A percentile compares a stretch with the other conserved stretches of the same genome.
Evolutionary conservation across 2,888 invertebrate species (phyloP).

Genomic region (Drosophila subsilvestris): DNA sequence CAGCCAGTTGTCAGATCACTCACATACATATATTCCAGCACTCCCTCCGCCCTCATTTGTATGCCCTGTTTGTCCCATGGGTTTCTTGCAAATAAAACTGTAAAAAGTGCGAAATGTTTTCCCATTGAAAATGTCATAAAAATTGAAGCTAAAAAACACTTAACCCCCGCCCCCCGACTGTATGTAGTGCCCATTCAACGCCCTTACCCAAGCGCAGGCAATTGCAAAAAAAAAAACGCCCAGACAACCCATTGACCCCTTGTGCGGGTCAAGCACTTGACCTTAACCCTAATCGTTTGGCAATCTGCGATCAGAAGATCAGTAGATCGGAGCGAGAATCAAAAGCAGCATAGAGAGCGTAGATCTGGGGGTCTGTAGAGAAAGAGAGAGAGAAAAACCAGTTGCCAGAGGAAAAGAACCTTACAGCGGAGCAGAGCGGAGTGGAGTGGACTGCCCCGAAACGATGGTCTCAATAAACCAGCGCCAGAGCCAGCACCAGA

Average conservation of each 20-base stretch:
- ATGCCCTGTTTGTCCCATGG: too few species aligned
- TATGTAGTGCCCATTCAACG: background rate
- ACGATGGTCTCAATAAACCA: conserved; percentile 22
- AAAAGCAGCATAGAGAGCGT: background rate
- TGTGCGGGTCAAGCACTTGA: background rate
- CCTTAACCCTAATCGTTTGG: conserved; percentile 5
- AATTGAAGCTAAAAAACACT: background rate
- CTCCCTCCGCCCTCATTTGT: too few species aligned
- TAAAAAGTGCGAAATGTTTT: too few species aligned
- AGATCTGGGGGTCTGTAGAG: background rate
- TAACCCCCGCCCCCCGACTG: background rate
- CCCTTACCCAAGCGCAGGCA: background rate
- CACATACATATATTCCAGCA: too few species aligned
- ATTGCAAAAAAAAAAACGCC: background rate
- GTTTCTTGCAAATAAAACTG: too few species aligned
- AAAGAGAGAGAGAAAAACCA: conserved; percentile 9
- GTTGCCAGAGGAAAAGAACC: conserved; percentile 31
- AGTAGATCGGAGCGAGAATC: background rate
- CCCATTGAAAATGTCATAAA: too few species aligned
- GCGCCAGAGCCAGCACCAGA: background rate
- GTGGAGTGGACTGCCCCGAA: conserved; percentile 17
- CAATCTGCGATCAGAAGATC: conserved; percentile 10
- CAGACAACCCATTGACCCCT: background rate
- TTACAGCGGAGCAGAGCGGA: conserved; percentile 1
- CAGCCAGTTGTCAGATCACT: too few species aligned